Percentiles rank a stretch among this genome's conserved stretches.
phyloP scores from a whole-genome alignment of 2,797 vertebrate species.

The Pantherophis vulpinus region DNA sequence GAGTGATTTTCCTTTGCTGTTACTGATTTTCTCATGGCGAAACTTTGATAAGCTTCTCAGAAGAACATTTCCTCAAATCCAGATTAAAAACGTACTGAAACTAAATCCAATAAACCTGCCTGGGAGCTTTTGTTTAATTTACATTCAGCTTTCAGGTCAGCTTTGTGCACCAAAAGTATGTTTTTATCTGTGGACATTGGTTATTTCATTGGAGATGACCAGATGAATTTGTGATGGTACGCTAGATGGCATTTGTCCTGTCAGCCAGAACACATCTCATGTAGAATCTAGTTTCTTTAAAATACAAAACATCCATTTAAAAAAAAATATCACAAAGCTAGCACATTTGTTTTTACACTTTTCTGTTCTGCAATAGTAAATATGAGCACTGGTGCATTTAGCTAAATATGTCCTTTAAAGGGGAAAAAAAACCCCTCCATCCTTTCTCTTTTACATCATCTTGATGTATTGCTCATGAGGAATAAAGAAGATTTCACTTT shows the following conservation, averaged over 20 bases:
- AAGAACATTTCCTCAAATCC: neutral
- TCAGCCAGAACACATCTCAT: slow-evolving; percentile 36
- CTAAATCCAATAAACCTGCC: neutral
- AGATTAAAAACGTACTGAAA: neutral
- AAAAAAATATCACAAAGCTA: neutral
- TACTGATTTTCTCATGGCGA: neutral
- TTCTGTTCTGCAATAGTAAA: neutral
- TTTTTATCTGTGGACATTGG: neutral
- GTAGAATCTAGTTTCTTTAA: neutral
- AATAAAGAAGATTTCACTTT: slow-evolving; percentile 48
- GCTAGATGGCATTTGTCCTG: slow-evolving; percentile 36
- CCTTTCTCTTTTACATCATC: slow-evolving; percentile 24
- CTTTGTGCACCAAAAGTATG: neutral
- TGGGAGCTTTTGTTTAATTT: neutral
- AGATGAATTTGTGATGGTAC: slow-evolving; percentile 55
- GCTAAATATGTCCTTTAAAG: slow-evolving; percentile 23
- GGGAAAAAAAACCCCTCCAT: neutral
- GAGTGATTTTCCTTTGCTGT: neutral
- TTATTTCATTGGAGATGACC: slow-evolving; percentile 40
- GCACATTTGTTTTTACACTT: neutral
- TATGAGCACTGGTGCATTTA: neutral
- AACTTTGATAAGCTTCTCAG: neutral
- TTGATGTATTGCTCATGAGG: slow-evolving; percentile 41
- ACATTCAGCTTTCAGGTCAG: neutral
- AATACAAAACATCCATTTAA: neutral